Base-by-base conservation (phyloP, 2,888 invertebrate species). In the Eulithis prunata region DNA sequence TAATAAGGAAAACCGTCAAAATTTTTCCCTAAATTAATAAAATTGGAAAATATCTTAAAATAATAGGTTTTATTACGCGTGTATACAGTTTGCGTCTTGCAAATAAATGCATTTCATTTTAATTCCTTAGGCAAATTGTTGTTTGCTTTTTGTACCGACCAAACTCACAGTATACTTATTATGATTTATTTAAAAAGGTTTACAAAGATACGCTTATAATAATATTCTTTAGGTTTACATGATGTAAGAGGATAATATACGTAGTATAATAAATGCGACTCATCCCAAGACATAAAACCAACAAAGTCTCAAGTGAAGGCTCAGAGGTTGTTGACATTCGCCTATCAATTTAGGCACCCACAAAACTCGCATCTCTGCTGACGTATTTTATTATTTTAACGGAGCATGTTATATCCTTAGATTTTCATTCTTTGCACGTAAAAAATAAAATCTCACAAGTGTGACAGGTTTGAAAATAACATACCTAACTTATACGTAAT, bases 391-490 rank as follows among this genome's bases (percentile, higher is more conserved):
- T 81, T 80, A 82, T 78, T 78, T 81, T 84, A 83, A 84, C 81
- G 79, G 78, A 73, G 67, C 75, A 76, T 81, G 80, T 84, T 82
- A 82, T 80, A 78, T 76, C 80, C 77, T 79, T 82, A 84, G 80
- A 84, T 88, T 41, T 84, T 85, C 76, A 90, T 90, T 89, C 87
- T 80, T 83, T 82, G 78, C 87, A 88, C 87, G 89, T 88, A 90
- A 87, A 89, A 88, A 88, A 87, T 88, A 89, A 89, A 88, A 86
- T 83, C 85, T 84, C 81, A 79, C 80, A 85, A 84, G 79, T 83
- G 80, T 87, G 87, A 88, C 89, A 87, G 84, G 78, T 84, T 83
- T 81, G 80, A 85, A 85, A 87, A 85, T 84, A 86, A 85, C 79
- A 79, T 78, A 81, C 74, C 81, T 82, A 85, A 86, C 78, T 85